Base-by-base conservation (phyloP, 2,797 vertebrate genomes). In the Acipenser ruthenus region DNA sequence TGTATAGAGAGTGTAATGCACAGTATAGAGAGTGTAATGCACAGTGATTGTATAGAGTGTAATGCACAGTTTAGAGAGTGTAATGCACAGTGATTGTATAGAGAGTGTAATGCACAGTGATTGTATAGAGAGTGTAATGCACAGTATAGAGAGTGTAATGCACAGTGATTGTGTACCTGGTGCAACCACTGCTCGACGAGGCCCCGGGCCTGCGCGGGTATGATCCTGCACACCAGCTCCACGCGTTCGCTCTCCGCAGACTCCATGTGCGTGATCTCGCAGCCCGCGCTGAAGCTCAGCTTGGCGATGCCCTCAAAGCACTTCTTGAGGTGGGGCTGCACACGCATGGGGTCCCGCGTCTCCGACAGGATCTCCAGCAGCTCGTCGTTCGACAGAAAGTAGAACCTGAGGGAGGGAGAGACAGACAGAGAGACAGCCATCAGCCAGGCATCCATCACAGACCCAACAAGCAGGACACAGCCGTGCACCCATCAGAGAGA, bases 111-210 rank as follows among this genome's bases (percentile, higher is more conserved):
- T 37, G 23, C 23, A 37, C 23, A 37, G 23, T 37, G 23, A 37
- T 37, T 37, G 4, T 37, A 37, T 37, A 37, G 23, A 37, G 23
- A 37, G 23, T 37, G 2, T 37, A 37, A 37, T 37, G 23, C 23
- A 37, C 23, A 37, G 23, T 37, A 37, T 3, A 37, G 23, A 37
- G 59, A 60, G 59, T 3, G 7, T 60, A 8, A 18, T 8, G 12
- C 11, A 60, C 11, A 60, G 18, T 12, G 18, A 60, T 9, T 83
- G 89, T 84, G 87, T 86, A 90, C 88, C 86, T 91, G 82, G 69
- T 86, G 84, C 80, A 87, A 79, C 80, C 84, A 87, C 84, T 86
- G 86, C 82, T 90, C 87, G 86, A 87, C 88, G 79, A 88, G 86
- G 78, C 86, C 86, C 82, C 85, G 87, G 84, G 87, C 86, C 84